Percentiles rank a stretch among this genome's conserved stretches.
phyloP scores from a whole-genome alignment of 1,140 invertebrate species.

The Ceratina calcarata region DNA sequence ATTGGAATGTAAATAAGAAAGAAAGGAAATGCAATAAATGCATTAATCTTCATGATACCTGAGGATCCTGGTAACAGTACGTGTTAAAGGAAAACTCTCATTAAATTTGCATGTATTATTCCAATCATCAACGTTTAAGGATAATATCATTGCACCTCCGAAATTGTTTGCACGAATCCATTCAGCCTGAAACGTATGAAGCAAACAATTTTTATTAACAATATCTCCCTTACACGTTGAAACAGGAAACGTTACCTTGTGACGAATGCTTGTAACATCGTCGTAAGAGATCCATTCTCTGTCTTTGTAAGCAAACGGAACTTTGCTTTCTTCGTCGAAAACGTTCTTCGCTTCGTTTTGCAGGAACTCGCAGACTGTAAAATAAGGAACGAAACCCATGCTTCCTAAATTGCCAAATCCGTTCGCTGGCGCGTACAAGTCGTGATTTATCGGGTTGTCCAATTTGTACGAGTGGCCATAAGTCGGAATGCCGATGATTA shows the following conservation, averaged over 20 bases:
- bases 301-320: conserved; percentile 88
- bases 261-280: conserved; percentile 85
- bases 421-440: conserved; percentile 85
- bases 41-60: conserved; percentile 19
- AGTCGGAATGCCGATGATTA: conserved; percentile 93
- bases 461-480: conserved; percentile 92
- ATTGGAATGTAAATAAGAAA: conserved; percentile 23
- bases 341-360: conserved; percentile 78
- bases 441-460: conserved; percentile 84
- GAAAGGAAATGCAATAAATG: neutral
- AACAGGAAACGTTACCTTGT: conserved; percentile 82
- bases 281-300: conserved; percentile 96
- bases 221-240: neutral
- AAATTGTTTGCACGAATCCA: conserved; percentile 84
- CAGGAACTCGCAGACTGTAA: conserved; percentile 86
- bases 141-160: conserved; percentile 89
- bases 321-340: conserved; percentile 86
- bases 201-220: neutral
- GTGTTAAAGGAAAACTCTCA: conserved; percentile 72
- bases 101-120: conserved; percentile 74
- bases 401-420: conserved; percentile 84
- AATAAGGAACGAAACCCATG: conserved; percentile 87
- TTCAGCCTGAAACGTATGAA: conserved; percentile 78
- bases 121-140: conserved; percentile 88
- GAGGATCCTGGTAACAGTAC: conserved; percentile 48